Evolutionary conservation across 2,888 invertebrate species (phyloP).

Genomic region (Bursaphelenchus okinawaensis): DNA sequence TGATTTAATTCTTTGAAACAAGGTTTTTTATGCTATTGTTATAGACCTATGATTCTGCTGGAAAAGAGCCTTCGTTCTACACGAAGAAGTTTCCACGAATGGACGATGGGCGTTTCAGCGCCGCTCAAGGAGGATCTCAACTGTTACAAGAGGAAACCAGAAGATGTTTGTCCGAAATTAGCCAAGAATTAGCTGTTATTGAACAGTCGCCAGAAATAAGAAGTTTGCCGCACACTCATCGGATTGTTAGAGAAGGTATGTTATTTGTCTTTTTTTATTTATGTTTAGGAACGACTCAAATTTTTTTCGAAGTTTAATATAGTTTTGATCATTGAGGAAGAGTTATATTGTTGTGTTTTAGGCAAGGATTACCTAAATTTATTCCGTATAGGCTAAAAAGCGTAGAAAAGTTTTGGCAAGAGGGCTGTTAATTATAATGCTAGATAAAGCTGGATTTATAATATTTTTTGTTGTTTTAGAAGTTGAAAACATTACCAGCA

Average conservation of each 20-base stretch:
- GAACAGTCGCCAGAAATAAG: slow-evolving; percentile 1
- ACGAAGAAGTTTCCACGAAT: not conserved
- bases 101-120: not conserved
- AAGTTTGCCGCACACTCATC: slow-evolving; percentile 3
- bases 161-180: slow-evolving; percentile 6
- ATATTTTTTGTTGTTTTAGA: not conserved
- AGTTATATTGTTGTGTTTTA: no score
- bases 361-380: no score
- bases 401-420: no score
- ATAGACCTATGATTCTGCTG: not conserved
- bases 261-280: no score
- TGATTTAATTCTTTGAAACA: not conserved
- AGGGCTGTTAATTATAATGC: no score
- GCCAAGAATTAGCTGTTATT: slow-evolving; percentile 8
- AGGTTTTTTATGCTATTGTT: not conserved
- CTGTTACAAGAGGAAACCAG: slow-evolving; percentile 3
- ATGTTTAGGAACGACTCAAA: no score
- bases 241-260: slow-evolving; percentile 1
- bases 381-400: no score
- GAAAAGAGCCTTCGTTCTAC: not conserved
- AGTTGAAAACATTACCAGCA: slow-evolving; percentile 31
- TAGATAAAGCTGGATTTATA: not conserved
- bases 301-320: no score
- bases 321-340: no score
- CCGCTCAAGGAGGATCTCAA: not conserved